Evolutionary conservation across 2,797 vertebrate species (phyloP).

Genomic region (Salarias fasciatus): DNA sequence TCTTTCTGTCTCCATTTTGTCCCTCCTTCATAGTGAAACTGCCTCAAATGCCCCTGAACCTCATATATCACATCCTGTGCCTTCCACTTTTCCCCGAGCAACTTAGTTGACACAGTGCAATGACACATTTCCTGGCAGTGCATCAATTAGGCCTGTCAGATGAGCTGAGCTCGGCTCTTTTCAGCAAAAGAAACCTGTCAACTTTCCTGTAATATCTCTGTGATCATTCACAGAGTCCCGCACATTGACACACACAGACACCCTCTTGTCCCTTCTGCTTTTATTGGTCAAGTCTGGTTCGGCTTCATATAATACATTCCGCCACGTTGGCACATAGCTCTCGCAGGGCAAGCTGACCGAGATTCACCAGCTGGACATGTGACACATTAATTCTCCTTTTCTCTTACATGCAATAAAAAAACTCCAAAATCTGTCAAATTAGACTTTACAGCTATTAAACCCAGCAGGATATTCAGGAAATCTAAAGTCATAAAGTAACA

Average conservation of each 20-base stretch:
- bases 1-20: constrained; percentile 7
- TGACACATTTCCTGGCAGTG: constrained; percentile 48
- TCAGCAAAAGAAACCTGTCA: constrained; percentile 38
- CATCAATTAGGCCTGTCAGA: constrained; percentile 60
- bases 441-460: neutral
- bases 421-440: neutral
- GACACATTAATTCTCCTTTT: neutral
- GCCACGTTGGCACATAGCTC: constrained; percentile 25
- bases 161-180: constrained; percentile 45
- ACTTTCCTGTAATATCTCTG: constrained; percentile 37
- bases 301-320: constrained; percentile 19
- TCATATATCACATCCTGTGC: constrained; percentile 17
- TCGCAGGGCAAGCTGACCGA: neutral
- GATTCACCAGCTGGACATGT: constrained; percentile 16
- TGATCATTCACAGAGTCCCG: constrained; percentile 23
- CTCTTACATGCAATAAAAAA: neutral
- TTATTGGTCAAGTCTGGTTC: constrained; percentile 4
- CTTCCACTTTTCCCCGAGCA: constrained; percentile 16
- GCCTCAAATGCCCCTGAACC: constrained; percentile 32
- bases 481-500: too few relatives aligned
- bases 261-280: constrained; percentile 4
- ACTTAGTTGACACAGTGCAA: constrained; percentile 22
- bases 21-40: constrained; percentile 19
- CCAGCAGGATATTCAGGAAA: neutral
- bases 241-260: neutral